Conservation (phyloP, 1,140 invertebrate species). For the Homarus americanus region DNA sequence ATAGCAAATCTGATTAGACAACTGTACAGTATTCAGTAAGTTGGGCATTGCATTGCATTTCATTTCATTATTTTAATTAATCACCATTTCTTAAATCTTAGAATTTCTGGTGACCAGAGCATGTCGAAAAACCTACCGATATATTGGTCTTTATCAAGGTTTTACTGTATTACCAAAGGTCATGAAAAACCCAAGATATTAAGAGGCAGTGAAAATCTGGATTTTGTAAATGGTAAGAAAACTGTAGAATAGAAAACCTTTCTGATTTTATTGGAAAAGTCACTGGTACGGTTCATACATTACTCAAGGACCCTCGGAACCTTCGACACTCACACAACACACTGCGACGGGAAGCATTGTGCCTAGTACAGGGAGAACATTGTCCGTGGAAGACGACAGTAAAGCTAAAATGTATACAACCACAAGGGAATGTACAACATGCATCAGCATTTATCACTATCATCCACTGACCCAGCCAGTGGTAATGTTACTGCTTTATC, state of each 20-base stretch:
- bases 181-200: too few species aligned
- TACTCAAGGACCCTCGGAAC: conserved; percentile 52
- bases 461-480: conserved; percentile 37
- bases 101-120: too few species aligned
- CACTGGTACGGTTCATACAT: conserved; percentile 56
- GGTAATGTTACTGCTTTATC: conserved; percentile 3
- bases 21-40: too few species aligned
- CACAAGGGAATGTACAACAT: neutral
- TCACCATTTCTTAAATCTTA: too few species aligned
- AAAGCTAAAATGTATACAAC: conserved; percentile 40
- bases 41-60: too few species aligned
- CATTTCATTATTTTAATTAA: too few species aligned
- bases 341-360: conserved; percentile 65
- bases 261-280: conserved; percentile 69
- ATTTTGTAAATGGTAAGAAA: too few species aligned
- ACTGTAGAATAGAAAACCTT: neutral
- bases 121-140: too few species aligned
- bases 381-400: conserved; percentile 54
- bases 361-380: conserved; percentile 62
- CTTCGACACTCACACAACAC: conserved; percentile 59
- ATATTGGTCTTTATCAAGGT: too few species aligned
- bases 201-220: too few species aligned
- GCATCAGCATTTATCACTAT: conserved; percentile 17
- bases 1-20: too few species aligned
- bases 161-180: too few species aligned